Percentiles rank a stretch among this genome's conserved stretches.
Evolutionary conservation across 2,113 vertebrate species (phyloP).

Genomic region (Calonectris borealis): DNA sequence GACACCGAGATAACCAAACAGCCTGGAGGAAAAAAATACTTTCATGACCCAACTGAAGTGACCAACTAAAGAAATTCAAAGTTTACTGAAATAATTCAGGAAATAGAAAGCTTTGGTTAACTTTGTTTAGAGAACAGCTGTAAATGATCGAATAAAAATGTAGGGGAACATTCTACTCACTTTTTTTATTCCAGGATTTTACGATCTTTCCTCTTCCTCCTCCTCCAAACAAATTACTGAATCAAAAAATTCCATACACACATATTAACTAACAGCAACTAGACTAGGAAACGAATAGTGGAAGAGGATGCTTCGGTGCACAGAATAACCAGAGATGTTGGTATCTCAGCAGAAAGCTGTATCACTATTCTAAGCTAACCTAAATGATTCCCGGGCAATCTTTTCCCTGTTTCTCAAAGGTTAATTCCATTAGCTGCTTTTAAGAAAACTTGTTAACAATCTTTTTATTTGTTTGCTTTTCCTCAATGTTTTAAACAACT

Average conservation of each 20-base stretch:
- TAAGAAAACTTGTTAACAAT: background rate
- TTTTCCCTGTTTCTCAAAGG: background rate
- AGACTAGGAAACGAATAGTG: background rate
- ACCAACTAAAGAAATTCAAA: background rate
- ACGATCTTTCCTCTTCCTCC: background rate
- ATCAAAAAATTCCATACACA: background rate
- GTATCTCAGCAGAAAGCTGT: background rate
- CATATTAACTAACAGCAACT: background rate
- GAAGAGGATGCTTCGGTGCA: background rate
- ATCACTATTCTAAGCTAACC: background rate
- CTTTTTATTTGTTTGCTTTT: background rate
- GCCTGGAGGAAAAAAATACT: background rate
- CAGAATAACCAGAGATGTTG: background rate
- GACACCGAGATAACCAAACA: background rate
- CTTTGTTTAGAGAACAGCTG: background rate
- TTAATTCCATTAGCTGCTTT: background rate
- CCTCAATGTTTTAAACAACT: background rate
- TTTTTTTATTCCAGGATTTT: background rate
- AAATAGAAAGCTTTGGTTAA: background rate
- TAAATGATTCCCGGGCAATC: background rate
- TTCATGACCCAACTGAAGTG: background rate
- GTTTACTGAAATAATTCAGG: background rate
- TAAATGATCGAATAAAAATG: background rate
- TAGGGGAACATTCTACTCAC: background rate
- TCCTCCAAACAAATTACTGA: background rate